Conservation (phyloP, 2,888 invertebrate species). For the Microctonus hyperodae region DNA sequence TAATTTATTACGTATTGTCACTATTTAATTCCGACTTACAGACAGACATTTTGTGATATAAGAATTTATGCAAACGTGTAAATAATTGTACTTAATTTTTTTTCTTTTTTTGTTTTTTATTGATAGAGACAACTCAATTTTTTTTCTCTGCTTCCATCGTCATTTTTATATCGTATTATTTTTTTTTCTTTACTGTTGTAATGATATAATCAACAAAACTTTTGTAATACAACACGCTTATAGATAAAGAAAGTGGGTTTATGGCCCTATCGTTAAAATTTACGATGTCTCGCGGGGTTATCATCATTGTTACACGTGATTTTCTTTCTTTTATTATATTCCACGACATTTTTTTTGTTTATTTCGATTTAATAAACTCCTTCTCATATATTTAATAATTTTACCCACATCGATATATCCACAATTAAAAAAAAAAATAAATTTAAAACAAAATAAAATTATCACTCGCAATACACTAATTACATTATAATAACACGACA, state of each 20-base stretch:
- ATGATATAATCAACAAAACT: conserved; percentile 15
- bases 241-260: conserved; percentile 32
- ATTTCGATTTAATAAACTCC: not conserved
- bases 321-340: not conserved
- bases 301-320: conserved; percentile 15
- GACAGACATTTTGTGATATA: not conserved
- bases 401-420: no score
- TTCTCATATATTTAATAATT: not conserved
- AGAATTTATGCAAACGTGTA: not conserved
- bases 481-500: no score
- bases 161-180: not conserved
- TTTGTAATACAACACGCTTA: conserved; percentile 16
- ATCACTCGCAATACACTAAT: no score
- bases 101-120: not conserved
- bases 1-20: not conserved
- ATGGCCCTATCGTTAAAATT: conserved; percentile 29
- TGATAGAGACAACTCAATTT: conserved; percentile 1
- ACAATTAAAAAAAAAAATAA: no score
- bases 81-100: not conserved
- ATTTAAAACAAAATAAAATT: no score
- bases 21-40: not conserved
- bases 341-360: not conserved
- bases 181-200: not conserved
- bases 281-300: conserved; percentile 13
- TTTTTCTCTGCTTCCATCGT: conserved; percentile 2